These are phyloP conservation scores for Malacoctenus gilli DNA, from an alignment of 2,797 vertebrate genomes.

Conservation along the genomic window DNA sequence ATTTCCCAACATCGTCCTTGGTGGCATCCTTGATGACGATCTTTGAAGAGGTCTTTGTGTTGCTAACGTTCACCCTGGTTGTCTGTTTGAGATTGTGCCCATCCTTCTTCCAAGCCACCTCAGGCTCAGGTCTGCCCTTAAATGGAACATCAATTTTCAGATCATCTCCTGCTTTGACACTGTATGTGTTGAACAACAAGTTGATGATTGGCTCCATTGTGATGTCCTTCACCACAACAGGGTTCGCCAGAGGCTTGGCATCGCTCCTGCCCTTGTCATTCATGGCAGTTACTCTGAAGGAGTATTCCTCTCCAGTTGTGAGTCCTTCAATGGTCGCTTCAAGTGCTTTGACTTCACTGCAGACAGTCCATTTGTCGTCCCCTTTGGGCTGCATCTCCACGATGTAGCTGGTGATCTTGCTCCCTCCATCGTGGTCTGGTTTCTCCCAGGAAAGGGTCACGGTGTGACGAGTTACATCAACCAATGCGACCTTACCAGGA, in stretches of 20 bases:
- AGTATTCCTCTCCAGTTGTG: constrained; percentile 91
- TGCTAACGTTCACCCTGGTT: constrained; percentile 91
- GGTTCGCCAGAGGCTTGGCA: constrained; percentile 88
- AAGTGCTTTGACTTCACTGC: constrained; percentile 91
- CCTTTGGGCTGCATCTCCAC: constrained; percentile 97
- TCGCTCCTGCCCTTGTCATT: constrained; percentile 99
- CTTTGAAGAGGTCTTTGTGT: constrained; percentile 88
- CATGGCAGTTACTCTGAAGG: constrained; percentile 91
- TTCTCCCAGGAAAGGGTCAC: constrained; percentile 96
- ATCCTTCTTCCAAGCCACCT: constrained; percentile 92
- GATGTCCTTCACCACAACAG: constrained; percentile 92
- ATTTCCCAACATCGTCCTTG: constrained; percentile 93
- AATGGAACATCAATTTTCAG: constrained; percentile 95
- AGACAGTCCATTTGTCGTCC: constrained; percentile 93
- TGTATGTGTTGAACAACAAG: constrained; percentile 90
- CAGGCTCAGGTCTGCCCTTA: constrained; percentile 91
- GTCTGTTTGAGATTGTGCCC: constrained; percentile 91
- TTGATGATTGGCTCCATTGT: constrained; percentile 90
- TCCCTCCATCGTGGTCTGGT: constrained; percentile 96
- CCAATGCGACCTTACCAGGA: constrained; percentile 89
- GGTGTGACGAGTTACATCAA: constrained; percentile 92
- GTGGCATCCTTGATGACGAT: constrained; percentile 92
- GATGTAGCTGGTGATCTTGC: constrained; percentile 93
- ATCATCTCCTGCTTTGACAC: constrained; percentile 93
- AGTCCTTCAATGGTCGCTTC: constrained; percentile 91